These are phyloP conservation scores for Merops nubicus DNA, from an alignment of 2,113 vertebrate genomes.

Conservation along the genomic window DNA sequence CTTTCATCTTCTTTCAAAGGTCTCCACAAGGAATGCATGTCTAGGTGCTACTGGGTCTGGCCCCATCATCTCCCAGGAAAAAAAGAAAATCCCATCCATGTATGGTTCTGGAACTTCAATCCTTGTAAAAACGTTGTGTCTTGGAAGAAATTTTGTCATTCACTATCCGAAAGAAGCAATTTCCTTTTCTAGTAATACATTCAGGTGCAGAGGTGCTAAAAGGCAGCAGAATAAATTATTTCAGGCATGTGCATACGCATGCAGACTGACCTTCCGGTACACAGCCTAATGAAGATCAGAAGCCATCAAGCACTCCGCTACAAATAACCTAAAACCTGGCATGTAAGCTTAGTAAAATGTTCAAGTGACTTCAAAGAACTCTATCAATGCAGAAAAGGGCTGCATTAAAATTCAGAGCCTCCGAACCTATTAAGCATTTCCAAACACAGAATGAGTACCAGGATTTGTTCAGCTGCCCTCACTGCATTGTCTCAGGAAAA, in stretches of 20 bases:
- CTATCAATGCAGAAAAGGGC: neutral
- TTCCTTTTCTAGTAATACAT: neutral
- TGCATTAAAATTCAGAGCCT: constrained; percentile 20
- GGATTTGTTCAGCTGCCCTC: neutral
- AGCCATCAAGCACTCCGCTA: neutral
- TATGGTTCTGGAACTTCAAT: neutral
- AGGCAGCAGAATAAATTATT: constrained; percentile 4
- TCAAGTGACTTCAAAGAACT: constrained; percentile 30
- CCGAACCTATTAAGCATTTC: neutral
- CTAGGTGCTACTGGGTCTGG: neutral
- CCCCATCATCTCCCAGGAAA: fast-evolving
- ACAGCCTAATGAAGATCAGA: constrained; percentile 16
- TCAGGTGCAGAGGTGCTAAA: neutral
- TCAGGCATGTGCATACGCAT: neutral
- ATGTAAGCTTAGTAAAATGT: neutral
- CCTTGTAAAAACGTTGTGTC: neutral
- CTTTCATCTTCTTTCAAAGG: neutral
- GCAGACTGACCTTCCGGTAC: neutral
- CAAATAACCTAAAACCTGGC: neutral
- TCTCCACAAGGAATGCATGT: neutral
- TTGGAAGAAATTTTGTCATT: neutral
- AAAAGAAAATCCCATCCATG: neutral
- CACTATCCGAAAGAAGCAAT: neutral
- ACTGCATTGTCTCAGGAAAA: fast-evolving
- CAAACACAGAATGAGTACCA: neutral